Percentiles rank a stretch among this genome's conserved stretches.
phyloP scores from a whole-genome alignment of 2,113 vertebrate species.

The Brachirus orientalis region DNA sequence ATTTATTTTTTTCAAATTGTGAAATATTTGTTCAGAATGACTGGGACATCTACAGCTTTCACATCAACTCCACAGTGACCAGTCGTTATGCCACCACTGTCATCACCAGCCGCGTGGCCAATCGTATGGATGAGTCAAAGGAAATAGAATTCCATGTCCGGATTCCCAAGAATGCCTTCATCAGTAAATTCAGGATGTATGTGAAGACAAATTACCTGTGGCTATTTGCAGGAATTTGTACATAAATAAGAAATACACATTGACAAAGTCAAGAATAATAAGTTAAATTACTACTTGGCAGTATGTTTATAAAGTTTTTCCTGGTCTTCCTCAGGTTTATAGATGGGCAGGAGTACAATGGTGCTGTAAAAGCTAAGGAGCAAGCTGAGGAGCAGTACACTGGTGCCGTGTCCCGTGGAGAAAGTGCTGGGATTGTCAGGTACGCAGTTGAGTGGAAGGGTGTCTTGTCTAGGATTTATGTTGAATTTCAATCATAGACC shows the following conservation, averaged over 20 bases:
- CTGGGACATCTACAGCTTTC: conserved; percentile 88
- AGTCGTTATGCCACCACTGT: conserved; percentile 91
- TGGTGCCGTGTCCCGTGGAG: conserved; percentile 87
- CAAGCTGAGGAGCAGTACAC: conserved; percentile 89
- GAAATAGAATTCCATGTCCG: conserved; percentile 90
- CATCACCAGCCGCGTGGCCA: conserved; percentile 90
- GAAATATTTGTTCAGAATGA: conserved; percentile 61
- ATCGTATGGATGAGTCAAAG: conserved; percentile 80
- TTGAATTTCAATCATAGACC: neutral
- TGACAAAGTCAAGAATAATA: neutral
- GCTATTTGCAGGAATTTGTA: fast-evolving
- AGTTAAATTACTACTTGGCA: too few species aligned
- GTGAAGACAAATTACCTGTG: conserved; percentile 36
- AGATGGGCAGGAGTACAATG: conserved; percentile 86
- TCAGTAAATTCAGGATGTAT: conserved; percentile 93
- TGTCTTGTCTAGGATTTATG: too few species aligned
- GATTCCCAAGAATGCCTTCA: conserved; percentile 95
- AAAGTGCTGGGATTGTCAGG: conserved; percentile 93
- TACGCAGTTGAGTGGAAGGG: conserved; percentile 53
- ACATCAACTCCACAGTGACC: conserved; percentile 89
- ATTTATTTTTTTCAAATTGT: conserved; percentile 20
- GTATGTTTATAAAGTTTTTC: neutral
- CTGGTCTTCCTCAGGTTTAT: conserved; percentile 81
- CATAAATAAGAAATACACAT: fast-evolving
- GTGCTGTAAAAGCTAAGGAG: conserved; percentile 90